Evolutionary conservation across 2,113 vertebrate genomes (phyloP).

Genomic region (Corvus cornix): DNA sequence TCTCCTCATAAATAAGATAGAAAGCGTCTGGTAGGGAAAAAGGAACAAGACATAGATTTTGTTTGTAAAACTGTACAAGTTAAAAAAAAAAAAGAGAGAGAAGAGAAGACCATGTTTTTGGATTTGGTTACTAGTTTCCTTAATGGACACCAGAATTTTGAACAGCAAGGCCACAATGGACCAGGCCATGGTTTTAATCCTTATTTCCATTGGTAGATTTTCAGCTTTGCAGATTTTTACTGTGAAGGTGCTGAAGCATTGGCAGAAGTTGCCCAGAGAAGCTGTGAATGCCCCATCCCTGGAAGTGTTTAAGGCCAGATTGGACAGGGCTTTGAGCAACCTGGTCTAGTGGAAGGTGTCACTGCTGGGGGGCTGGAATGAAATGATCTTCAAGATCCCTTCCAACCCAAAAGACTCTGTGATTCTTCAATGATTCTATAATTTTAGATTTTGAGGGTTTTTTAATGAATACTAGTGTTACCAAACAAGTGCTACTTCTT

Average conservation of each 20-base stretch:
- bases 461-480: background rate
- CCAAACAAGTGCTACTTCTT: background rate
- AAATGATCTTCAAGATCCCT: background rate
- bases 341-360: background rate
- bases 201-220: background rate
- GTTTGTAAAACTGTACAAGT: background rate
- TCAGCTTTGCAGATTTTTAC: background rate
- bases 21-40: background rate
- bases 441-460: background rate
- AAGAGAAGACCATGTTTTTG: background rate
- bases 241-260: background rate
- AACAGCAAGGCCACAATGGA: background rate
- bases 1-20: background rate
- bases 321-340: background rate
- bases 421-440: background rate
- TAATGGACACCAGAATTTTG: background rate
- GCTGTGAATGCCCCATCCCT: background rate
- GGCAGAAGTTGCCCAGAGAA: background rate
- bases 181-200: background rate
- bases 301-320: background rate
- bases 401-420: background rate
- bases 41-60: background rate
- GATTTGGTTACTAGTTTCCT: background rate
- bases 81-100: too few species aligned
- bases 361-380: background rate